These are phyloP conservation scores for Pseudococcus jackbeardsleyi DNA, from an alignment of 2,888 invertebrate genomes.

Conservation along the genomic window DNA sequence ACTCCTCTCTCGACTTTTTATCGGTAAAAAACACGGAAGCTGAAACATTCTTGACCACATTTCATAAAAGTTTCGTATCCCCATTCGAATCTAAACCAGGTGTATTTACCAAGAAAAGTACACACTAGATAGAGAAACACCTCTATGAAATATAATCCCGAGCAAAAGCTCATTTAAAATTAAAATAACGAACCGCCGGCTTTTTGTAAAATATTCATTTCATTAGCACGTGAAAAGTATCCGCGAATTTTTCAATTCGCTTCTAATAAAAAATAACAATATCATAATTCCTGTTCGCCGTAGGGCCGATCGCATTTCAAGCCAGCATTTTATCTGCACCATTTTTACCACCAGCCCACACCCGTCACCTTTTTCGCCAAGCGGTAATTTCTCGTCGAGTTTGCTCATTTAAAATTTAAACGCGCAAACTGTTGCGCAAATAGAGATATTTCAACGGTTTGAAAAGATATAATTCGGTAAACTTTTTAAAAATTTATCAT, in stretches of 20 bases:
- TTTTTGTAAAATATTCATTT: constrained; percentile 17
- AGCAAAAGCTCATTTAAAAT: constrained; percentile 1
- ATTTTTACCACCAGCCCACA: background rate
- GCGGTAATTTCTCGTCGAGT: constrained; percentile 20
- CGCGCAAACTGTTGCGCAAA: constrained; percentile 40
- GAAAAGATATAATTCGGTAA: background rate
- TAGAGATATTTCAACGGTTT: background rate
- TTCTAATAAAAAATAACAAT: constrained; percentile 41
- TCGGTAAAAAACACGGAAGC: too few relatives aligned
- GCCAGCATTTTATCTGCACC: background rate
- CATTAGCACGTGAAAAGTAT: constrained; percentile 21
- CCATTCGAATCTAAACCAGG: too few relatives aligned
- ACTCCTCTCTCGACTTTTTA: too few relatives aligned
- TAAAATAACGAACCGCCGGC: background rate
- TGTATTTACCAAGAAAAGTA: background rate
- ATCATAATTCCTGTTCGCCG: background rate
- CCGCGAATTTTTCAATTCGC: background rate
- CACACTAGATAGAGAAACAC: background rate
- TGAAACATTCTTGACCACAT: too few relatives aligned
- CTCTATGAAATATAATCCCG: background rate
- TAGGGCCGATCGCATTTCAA: constrained; percentile 5
- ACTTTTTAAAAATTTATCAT: background rate
- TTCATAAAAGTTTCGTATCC: too few relatives aligned
- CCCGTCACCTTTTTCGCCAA: background rate
- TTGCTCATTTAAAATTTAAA: constrained; percentile 33